Evolutionary conservation across 2,888 invertebrate species (phyloP).

Genomic region (Nyleta sp.): DNA sequence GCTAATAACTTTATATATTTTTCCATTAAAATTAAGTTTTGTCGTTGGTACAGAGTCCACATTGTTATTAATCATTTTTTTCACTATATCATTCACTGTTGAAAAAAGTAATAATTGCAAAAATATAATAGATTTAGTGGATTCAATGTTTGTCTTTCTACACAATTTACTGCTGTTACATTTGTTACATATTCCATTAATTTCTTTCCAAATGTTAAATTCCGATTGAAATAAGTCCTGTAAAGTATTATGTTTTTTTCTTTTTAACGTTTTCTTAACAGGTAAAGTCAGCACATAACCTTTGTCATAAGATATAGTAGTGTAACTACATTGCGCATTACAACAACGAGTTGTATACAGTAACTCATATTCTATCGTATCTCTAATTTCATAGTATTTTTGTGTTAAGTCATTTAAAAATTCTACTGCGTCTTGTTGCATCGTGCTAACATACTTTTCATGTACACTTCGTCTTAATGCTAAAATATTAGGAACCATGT

Average conservation of each 20-base stretch:
- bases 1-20: slow-evolving; percentile 7
- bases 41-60: not conserved
- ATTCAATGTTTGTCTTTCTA: not conserved
- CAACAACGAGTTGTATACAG: not conserved
- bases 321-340: not conserved
- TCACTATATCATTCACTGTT: not conserved
- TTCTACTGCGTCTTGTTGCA: slow-evolving; percentile 16
- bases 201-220: not conserved
- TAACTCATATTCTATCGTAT: not conserved
- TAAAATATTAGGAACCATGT: not conserved
- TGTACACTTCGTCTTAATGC: not conserved
- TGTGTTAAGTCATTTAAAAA: not conserved
- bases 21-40: slow-evolving; percentile 1
- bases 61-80: not conserved
- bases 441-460: not conserved
- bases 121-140: not conserved
- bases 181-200: not conserved
- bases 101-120: slow-evolving; percentile 3
- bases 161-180: not conserved
- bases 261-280: not conserved
- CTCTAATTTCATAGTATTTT: not conserved
- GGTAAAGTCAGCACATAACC: not conserved
- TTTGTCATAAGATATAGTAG: too few relatives aligned
- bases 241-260: not conserved
- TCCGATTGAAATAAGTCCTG: not conserved